A percentile compares a stretch with the other conserved stretches of the same genome.
Conservation (phyloP, 2,113 vertebrate species). For the Fulmarus glacialis region DNA sequence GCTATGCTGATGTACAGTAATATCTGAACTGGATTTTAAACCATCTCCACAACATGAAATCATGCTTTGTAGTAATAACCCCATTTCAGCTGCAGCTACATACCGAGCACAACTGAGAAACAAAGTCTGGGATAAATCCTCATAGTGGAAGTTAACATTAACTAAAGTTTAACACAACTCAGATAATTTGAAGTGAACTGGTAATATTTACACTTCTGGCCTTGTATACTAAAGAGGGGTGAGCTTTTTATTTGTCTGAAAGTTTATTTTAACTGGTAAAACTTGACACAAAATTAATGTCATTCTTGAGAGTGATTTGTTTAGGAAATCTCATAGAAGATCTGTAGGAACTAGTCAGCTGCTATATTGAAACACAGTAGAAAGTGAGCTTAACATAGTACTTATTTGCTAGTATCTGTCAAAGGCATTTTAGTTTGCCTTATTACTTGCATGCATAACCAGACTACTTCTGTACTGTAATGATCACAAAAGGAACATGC, state of each 20-base stretch:
- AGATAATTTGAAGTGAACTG: neutral
- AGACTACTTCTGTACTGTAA: neutral
- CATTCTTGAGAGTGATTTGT: neutral
- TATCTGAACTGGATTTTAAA: neutral
- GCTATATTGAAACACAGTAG: neutral
- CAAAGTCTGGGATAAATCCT: neutral
- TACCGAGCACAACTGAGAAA: neutral
- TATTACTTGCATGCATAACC: neutral
- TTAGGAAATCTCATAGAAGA: neutral
- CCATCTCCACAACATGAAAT: neutral
- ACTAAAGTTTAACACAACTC: neutral
- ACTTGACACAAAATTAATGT: neutral
- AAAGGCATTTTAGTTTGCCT: neutral
- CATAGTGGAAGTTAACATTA: neutral
- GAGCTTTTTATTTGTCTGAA: neutral
- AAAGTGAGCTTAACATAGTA: neutral
- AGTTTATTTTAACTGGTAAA: neutral
- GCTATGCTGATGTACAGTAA: neutral
- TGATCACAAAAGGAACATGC: neutral
- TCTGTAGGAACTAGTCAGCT: neutral
- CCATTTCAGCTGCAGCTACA: neutral
- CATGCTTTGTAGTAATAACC: neutral
- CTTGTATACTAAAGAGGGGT: neutral
- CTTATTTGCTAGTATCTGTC: neutral
- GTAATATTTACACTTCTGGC: neutral